Base-by-base conservation (phyloP, 30 jellyfish, hydroid and myxozoan genomes). In the Cassiopea xamachana region DNA sequence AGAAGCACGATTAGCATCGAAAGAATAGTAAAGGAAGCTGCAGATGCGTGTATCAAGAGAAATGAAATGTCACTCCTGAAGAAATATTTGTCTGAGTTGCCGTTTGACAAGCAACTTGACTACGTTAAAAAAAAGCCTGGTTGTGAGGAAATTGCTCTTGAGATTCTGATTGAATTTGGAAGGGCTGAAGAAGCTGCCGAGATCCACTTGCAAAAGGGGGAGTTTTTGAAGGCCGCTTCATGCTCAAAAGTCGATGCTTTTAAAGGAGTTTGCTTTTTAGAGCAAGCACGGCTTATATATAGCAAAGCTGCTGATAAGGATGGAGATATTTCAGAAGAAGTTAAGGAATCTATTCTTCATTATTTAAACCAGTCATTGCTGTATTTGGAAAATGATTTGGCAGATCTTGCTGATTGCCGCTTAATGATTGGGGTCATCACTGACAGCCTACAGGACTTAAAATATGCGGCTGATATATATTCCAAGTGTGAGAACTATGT, bases 101-200 rank as follows among this genome's bases (percentile, higher is more conserved):
- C 90, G 2, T 49, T 77, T 18, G 97, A 83, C 60, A 60, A 83
- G 1, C 97, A 83, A 82, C 68, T 90, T 15, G 86, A 62, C 16
- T 90, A 82, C 82, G 77, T 90, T 16, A 39, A 90, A 9, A 73
- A 44, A 70, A 90, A 90, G 64, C 95, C 76, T 10, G 95, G 88
- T 7, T 88, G 95, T 48, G 82, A 80, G 46, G 88, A 78, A 19
- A 64, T 88, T 39, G 80, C 61, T 51, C 48, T 88, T 17, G 87
- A 79, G 62, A 74, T 88, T 5, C 81, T 78, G 62, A 61, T 88
- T 7, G 87, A 69, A 12, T 69, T 46, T 58, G 90, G 95, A 46
- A 69, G 95, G 13, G 81, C 75, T 71, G 90, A 88, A 72, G 95
- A 88, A 45, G 95, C 90, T 18, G 95, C 90, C 46, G 70, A 58